A percentile compares a stretch with the other conserved stretches of the same genome.
phyloP scores from a whole-genome alignment of 2,797 vertebrate species.

The Orientallactaga sibirica region DNA sequence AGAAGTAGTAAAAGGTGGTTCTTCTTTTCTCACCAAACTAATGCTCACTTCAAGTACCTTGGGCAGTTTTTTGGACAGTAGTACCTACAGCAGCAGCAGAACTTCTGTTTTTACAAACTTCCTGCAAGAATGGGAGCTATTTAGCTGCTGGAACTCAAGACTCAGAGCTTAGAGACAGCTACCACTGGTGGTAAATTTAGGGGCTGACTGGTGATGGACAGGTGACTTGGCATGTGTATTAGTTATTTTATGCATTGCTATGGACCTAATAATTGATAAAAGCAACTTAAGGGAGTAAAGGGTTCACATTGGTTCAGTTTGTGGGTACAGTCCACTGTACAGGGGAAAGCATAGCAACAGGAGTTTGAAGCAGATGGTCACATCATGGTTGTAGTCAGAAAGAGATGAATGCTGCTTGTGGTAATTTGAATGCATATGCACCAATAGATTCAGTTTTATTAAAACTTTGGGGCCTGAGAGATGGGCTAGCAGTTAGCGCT shows the following conservation, averaged over 20 bases:
- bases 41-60: background rate
- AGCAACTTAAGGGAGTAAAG: background rate
- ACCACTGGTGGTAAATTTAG: background rate
- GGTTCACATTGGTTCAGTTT: background rate
- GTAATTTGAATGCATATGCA: no score
- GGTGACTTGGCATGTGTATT: background rate
- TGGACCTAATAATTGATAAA: background rate
- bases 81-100: background rate
- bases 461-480: no score
- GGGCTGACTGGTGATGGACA: background rate
- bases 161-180: background rate
- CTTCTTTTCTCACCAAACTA: background rate
- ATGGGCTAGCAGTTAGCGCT: no score
- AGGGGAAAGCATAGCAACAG: background rate
- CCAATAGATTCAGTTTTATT: no score
- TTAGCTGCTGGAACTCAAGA: background rate
- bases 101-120: background rate
- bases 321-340: no score
- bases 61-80: background rate
- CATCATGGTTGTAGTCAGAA: background rate
- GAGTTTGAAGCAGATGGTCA: background rate
- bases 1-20: slow-evolving; percentile 11
- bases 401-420: background rate
- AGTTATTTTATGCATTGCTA: background rate
- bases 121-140: background rate